These are phyloP conservation scores for Drosophila anceps DNA, from an alignment of 2,888 invertebrate species.

Conservation along the genomic window DNA sequence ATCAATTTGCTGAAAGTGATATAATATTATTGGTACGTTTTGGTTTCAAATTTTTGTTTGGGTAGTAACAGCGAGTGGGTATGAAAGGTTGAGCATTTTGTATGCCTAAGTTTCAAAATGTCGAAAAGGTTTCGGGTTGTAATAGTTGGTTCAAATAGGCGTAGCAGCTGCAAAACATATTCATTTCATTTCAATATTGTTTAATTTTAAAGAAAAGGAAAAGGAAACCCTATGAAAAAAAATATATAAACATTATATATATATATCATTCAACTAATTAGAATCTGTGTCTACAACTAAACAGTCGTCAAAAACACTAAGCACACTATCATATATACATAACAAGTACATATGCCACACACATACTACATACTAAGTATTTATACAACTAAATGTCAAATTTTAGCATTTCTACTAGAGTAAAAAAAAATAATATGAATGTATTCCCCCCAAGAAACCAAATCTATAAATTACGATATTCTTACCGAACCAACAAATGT, in stretches of 20 bases:
- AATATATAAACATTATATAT: slow-evolving; percentile 15
- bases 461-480: slow-evolving; percentile 28
- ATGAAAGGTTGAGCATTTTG: slow-evolving; percentile 34
- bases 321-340: slow-evolving; percentile 62
- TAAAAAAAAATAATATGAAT: slow-evolving; percentile 44
- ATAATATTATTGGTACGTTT: slow-evolving; percentile 72
- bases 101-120: slow-evolving; percentile 35
- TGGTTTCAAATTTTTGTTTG: slow-evolving; percentile 62
- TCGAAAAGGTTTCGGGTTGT: slow-evolving; percentile 63
- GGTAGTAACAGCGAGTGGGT: background rate
- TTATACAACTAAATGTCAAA: slow-evolving; percentile 66
- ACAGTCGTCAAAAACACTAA: slow-evolving; percentile 36
- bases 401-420: slow-evolving; percentile 70
- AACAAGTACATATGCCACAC: slow-evolving; percentile 33
- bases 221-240: background rate
- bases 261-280: slow-evolving; percentile 51
- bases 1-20: slow-evolving; percentile 76
- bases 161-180: slow-evolving; percentile 43
- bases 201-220: slow-evolving; percentile 8
- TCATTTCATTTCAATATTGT: slow-evolving; percentile 20
- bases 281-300: slow-evolving; percentile 66
- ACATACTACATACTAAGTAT: slow-evolving; percentile 46
- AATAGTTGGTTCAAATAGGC: slow-evolving; percentile 57
- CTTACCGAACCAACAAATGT: slow-evolving; percentile 60
- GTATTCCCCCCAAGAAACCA: slow-evolving; percentile 25